phyloP scores from a whole-genome alignment of 2,888 invertebrate species.

The Octonoba sinensis region DNA sequence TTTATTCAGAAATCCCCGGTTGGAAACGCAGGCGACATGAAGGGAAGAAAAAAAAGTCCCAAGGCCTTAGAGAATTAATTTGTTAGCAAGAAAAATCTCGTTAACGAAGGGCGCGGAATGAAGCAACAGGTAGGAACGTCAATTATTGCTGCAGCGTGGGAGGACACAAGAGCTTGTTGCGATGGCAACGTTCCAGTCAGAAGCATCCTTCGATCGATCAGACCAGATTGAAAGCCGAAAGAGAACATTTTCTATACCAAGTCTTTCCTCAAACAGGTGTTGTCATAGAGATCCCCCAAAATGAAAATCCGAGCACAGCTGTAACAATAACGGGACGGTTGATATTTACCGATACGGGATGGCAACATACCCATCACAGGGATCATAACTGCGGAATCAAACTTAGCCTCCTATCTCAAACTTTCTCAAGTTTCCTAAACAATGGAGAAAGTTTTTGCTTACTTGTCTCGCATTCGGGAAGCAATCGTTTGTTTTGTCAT shows the following conservation, averaged over 20 bases:
- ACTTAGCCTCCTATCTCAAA: too few species aligned
- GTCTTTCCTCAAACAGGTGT: slow-evolving; percentile 41
- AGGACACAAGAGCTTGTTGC: slow-evolving; percentile 44
- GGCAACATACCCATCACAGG: slow-evolving; percentile 13
- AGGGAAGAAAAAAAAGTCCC: not conserved
- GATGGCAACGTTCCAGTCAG: slow-evolving; percentile 50
- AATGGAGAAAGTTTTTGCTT: too few species aligned
- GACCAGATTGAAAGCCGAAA: slow-evolving; percentile 55
- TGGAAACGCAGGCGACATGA: not conserved
- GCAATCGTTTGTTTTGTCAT: too few species aligned
- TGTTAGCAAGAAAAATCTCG: slow-evolving; percentile 52
- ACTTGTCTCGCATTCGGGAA: too few species aligned
- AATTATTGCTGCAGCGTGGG: slow-evolving; percentile 47
- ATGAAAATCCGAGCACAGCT: slow-evolving; percentile 15
- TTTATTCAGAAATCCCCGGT: not conserved
- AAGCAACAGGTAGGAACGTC: slow-evolving; percentile 56
- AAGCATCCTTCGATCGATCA: slow-evolving; percentile 52
- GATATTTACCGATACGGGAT: slow-evolving; percentile 1
- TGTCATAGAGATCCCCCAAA: slow-evolving; percentile 46
- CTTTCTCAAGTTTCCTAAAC: too few species aligned
- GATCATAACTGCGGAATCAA: too few species aligned
- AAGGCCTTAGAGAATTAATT: slow-evolving; percentile 59
- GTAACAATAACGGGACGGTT: slow-evolving; percentile 20
- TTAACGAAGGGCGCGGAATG: slow-evolving; percentile 28
- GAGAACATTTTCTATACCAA: slow-evolving; percentile 48